These are phyloP conservation scores for Cacoxenus indagator DNA, from an alignment of 2,888 invertebrate species.

Conservation along the genomic window DNA sequence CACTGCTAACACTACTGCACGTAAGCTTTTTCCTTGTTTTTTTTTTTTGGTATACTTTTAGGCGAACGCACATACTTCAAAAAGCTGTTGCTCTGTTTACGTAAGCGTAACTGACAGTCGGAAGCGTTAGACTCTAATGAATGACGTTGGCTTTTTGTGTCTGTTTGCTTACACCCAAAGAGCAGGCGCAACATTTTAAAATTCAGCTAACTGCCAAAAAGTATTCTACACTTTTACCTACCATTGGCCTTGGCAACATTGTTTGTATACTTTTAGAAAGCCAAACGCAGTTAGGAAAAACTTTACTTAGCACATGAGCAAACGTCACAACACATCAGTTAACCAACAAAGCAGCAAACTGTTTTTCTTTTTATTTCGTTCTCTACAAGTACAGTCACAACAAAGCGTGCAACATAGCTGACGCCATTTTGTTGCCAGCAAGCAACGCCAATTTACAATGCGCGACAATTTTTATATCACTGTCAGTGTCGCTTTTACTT, in stretches of 20 bases:
- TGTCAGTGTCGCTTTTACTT: slow-evolving; percentile 35
- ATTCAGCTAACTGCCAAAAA: background rate
- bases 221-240: slow-evolving; percentile 30
- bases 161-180: background rate
- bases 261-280: background rate
- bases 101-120: slow-evolving; percentile 38
- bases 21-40: slow-evolving; percentile 54
- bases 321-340: slow-evolving; percentile 8
- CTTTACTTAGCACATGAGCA: slow-evolving; percentile 7
- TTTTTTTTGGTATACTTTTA: slow-evolving; percentile 43
- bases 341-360: slow-evolving; percentile 2
- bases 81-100: background rate
- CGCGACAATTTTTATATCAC: slow-evolving; percentile 17
- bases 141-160: background rate
- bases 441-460: slow-evolving; percentile 12
- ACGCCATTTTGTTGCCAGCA: slow-evolving; percentile 1
- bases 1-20: slow-evolving; percentile 46
- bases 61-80: slow-evolving; percentile 37
- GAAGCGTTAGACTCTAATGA: slow-evolving; percentile 47
- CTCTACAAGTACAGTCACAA: slow-evolving; percentile 11
- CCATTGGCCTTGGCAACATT: background rate
- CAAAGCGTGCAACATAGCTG: background rate
- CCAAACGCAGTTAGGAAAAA: background rate
- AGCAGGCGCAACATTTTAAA: background rate
- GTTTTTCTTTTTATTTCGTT: background rate